phyloP scores from a whole-genome alignment of 1,140 invertebrate species.

The Zophobas morio region DNA sequence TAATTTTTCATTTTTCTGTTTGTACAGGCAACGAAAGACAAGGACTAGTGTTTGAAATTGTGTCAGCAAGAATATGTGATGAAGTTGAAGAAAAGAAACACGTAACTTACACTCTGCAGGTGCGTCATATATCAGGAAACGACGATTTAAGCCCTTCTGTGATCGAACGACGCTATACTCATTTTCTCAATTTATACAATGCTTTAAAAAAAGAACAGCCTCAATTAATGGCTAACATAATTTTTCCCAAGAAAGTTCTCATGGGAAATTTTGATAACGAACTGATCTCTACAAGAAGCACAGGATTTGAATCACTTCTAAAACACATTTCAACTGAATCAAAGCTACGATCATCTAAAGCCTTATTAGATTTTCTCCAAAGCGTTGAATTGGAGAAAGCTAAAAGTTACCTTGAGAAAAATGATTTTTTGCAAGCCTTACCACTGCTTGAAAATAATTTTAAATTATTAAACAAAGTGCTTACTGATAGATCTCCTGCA shows the following conservation, averaged over 20 bases:
- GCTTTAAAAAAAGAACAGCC: constrained; percentile 76
- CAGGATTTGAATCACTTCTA: constrained; percentile 80
- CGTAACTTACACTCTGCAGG: constrained; percentile 76
- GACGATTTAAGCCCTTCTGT: constrained; percentile 74
- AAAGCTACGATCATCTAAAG: constrained; percentile 73
- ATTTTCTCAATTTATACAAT: constrained; percentile 80
- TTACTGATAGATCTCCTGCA: constrained; percentile 78
- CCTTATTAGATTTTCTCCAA: constrained; percentile 80
- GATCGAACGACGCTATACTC: constrained; percentile 82
- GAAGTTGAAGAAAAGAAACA: constrained; percentile 73
- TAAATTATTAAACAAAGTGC: constrained; percentile 81
- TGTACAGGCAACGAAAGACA: constrained; percentile 53
- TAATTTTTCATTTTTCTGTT: constrained; percentile 10
- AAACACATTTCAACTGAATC: constrained; percentile 73
- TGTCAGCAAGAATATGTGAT: constrained; percentile 68
- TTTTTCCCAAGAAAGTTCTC: constrained; percentile 82
- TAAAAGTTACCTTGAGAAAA: constrained; percentile 73
- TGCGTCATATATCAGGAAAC: constrained; percentile 69
- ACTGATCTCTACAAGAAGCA: constrained; percentile 78
- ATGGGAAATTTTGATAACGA: constrained; percentile 83
- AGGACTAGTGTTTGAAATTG: constrained; percentile 68
- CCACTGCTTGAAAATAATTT: constrained; percentile 80
- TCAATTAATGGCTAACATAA: constrained; percentile 71
- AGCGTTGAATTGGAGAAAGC: constrained; percentile 76
- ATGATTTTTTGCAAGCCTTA: constrained; percentile 76